Evolutionary conservation across 2,113 vertebrate genomes (phyloP).

Genomic region (Ahaetulla prasina): DNA sequence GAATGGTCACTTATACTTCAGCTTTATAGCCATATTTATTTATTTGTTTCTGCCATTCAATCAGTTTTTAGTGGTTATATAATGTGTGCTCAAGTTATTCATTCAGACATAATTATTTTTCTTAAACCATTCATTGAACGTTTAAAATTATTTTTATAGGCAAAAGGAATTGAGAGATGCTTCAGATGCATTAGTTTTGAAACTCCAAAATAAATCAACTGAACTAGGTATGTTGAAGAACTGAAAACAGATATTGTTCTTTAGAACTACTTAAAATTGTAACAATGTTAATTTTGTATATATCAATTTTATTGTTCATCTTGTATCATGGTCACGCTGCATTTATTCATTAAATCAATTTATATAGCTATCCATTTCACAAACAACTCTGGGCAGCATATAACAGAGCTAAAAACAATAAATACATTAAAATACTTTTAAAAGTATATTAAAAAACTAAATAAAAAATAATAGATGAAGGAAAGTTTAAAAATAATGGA

Average conservation of each 20-base stretch:
- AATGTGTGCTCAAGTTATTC: background rate
- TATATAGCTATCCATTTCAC: background rate
- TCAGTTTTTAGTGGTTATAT: background rate
- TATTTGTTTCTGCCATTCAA: background rate
- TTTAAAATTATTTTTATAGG: slow-evolving; percentile 58
- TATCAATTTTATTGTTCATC: background rate
- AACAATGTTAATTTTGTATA: background rate
- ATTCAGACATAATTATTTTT: background rate
- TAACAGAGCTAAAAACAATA: background rate
- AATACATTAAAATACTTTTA: background rate
- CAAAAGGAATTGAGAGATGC: slow-evolving; percentile 55
- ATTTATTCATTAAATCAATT: background rate
- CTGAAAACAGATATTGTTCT: background rate
- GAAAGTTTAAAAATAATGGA: background rate
- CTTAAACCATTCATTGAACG: slow-evolving; percentile 27
- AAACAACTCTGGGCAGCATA: background rate
- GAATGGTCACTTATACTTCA: background rate
- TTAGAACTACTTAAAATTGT: background rate
- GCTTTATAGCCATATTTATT: background rate
- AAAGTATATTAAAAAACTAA: background rate
- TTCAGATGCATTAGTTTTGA: slow-evolving; percentile 51
- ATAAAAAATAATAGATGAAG: background rate
- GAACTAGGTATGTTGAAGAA: slow-evolving; percentile 66
- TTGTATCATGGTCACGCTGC: background rate
- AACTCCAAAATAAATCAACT: slow-evolving; percentile 64